A percentile compares a stretch with the other conserved stretches of the same genome.
These are phyloP conservation scores for Chymomyza fuscimana DNA, from an alignment of 2,888 invertebrate species.

Conservation along the genomic window DNA sequence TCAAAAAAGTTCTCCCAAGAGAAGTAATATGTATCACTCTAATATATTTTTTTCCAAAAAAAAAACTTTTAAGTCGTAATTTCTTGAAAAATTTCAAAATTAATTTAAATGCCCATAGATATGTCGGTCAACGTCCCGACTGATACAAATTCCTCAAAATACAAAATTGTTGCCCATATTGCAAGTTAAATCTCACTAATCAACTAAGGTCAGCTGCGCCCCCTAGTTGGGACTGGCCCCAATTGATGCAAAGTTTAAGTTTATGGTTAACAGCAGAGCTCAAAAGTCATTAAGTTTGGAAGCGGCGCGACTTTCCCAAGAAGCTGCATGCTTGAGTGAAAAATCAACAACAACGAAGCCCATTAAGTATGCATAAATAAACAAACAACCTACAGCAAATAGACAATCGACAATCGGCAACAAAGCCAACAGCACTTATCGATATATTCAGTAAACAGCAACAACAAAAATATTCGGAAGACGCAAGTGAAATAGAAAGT, in stretches of 20 bases:
- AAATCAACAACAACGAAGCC: slow-evolving; percentile 13
- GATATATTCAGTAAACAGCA: background rate
- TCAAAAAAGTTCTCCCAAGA: too few relatives aligned
- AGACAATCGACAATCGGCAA: slow-evolving; percentile 12
- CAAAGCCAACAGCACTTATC: slow-evolving; percentile 11
- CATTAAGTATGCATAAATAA: slow-evolving; percentile 42
- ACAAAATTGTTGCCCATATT: background rate
- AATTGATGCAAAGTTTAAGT: background rate
- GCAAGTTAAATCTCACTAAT: background rate
- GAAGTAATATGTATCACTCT: too few relatives aligned
- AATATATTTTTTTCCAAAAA: too few relatives aligned
- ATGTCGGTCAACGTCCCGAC: too few relatives aligned
- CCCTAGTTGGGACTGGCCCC: background rate
- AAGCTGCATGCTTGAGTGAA: background rate
- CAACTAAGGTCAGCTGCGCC: background rate
- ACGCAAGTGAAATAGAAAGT: slow-evolving; percentile 63
- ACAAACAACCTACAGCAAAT: slow-evolving; percentile 8
- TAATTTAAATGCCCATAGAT: too few relatives aligned
- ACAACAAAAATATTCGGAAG: slow-evolving; percentile 16
- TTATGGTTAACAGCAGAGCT: background rate
- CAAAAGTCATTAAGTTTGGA: background rate
- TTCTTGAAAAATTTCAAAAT: too few relatives aligned
- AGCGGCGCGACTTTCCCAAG: background rate
- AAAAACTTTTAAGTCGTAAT: too few relatives aligned
- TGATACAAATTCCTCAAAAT: too few relatives aligned